Conservation (phyloP, 2,113 vertebrate genomes). For the Trogon melanurus region DNA sequence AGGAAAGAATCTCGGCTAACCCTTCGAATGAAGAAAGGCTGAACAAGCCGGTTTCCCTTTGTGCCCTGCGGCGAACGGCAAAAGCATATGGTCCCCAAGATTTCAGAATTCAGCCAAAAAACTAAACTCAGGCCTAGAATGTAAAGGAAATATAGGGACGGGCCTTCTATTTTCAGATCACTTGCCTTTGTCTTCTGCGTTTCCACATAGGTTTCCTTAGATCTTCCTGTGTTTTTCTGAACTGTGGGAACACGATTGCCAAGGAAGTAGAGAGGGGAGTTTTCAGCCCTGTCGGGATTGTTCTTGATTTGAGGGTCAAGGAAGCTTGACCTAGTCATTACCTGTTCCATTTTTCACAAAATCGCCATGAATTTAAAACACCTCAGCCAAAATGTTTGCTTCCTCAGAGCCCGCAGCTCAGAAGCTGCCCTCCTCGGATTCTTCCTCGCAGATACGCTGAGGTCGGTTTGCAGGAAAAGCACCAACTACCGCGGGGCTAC, state of each 20-base stretch:
- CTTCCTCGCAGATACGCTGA: neutral
- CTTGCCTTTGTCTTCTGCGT: slow-evolving; percentile 69
- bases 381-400: slow-evolving; percentile 5
- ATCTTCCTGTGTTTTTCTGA: slow-evolving; percentile 80
- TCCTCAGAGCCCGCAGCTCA: slow-evolving; percentile 12
- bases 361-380: neutral
- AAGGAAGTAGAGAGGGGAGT: slow-evolving; percentile 73
- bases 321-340: slow-evolving; percentile 66
- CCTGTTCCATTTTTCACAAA: slow-evolving; percentile 49
- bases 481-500: neutral
- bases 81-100: slow-evolving; percentile 41
- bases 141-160: slow-evolving; percentile 74
- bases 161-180: slow-evolving; percentile 65
- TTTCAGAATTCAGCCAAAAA: slow-evolving; percentile 50
- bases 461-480: neutral
- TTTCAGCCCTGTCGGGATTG: slow-evolving; percentile 70
- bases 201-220: slow-evolving; percentile 76
- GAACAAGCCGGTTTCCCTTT: neutral
- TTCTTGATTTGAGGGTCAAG: slow-evolving; percentile 77
- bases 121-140: neutral
- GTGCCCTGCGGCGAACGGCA: slow-evolving; percentile 27
- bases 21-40: neutral
- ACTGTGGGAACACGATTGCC: slow-evolving; percentile 76
- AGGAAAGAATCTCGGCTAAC: neutral
- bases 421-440: neutral